Percentiles rank a stretch among this genome's conserved stretches.
phyloP scores from a whole-genome alignment of 2,888 invertebrate genomes.

The Mechanitis mazaeus region DNA sequence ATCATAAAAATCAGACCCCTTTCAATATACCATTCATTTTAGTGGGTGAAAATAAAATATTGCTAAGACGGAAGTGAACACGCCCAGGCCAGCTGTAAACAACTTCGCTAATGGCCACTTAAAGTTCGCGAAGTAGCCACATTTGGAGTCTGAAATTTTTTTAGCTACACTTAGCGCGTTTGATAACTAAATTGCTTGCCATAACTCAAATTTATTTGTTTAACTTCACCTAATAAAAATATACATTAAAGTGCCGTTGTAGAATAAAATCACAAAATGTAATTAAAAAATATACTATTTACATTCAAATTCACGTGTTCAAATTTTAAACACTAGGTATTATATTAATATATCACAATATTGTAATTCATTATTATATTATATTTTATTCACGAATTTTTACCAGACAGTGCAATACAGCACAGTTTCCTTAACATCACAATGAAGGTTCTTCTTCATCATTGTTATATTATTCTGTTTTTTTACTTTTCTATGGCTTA shows the following conservation, averaged over 20 bases:
- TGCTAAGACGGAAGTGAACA: conserved; percentile 34
- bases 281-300: neutral
- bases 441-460: too few species aligned
- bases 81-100: conserved; percentile 59
- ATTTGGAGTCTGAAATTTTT: conserved; percentile 40
- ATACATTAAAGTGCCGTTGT: neutral
- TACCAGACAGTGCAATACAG: too few species aligned
- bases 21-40: conserved; percentile 14
- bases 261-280: neutral
- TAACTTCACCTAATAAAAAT: neutral
- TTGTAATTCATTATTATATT: too few species aligned
- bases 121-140: conserved; percentile 56
- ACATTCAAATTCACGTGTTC: neutral
- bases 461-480: too few species aligned
- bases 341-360: too few species aligned
- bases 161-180: conserved; percentile 16
- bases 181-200: conserved; percentile 15
- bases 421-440: too few species aligned
- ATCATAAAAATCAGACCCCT: conserved; percentile 5
- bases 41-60: conserved; percentile 19
- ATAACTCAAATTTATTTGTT: conserved; percentile 6
- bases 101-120: conserved; percentile 65
- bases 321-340: too few species aligned
- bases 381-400: too few species aligned
- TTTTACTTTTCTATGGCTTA: too few species aligned